Evolutionary conservation across 92 coral and sea anemone genomes (phyloP), one percentile per base, ranked within the genome.

Genomic region (Phymanthus crucifer): DNA sequence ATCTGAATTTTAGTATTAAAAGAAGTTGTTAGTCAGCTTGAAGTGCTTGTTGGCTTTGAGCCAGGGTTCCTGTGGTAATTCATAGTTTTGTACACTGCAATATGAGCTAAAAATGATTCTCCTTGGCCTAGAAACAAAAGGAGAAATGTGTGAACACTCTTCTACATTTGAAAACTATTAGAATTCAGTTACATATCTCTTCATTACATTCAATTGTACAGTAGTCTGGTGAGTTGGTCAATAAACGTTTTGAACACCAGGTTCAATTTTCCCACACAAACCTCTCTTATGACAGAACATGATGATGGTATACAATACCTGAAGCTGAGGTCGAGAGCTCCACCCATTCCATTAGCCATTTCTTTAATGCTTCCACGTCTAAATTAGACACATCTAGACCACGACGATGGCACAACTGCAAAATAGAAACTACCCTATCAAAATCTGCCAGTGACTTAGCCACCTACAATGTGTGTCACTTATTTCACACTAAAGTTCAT

Each of bases 371-470:
- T 76, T 89, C 94, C 13, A 83, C 72, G 73, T 85, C 91, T 43
- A 91, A 76, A 70, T 89, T 85, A 32, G 93, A 78, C 1, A 97
- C 92, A 78, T 96, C 91, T 71, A 93, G 81, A 40, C 99, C 99
- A 78, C 99, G 89, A 17, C 89, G 91, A 74, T 96, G 99, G 50
- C 99, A 96, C 34, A 94, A 91, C 99, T 96, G n/a, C 19, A 69
- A n/a, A 61, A 56, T 34, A 0, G 58, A 11, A 54, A 54, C 9
- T 3, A 19, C n/a, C n/a, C 23, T 8, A 54, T 19, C 3, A 54
- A 54, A 54, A 54, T 54, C 13, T 19, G n/a, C n/a, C n/a, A n/a
- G n/a, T n/a, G n/a, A n/a, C n/a, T n/a, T n/a, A n/a, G n/a, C n/a
- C n/a, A n/a, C n/a, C n/a, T n/a, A n/a, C n/a, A n/a, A n/a, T n/a